Percentiles rank a stretch among this genome's conserved stretches.
phyloP scores from a whole-genome alignment of 2,797 vertebrate species.

The Muscicapa striata region DNA sequence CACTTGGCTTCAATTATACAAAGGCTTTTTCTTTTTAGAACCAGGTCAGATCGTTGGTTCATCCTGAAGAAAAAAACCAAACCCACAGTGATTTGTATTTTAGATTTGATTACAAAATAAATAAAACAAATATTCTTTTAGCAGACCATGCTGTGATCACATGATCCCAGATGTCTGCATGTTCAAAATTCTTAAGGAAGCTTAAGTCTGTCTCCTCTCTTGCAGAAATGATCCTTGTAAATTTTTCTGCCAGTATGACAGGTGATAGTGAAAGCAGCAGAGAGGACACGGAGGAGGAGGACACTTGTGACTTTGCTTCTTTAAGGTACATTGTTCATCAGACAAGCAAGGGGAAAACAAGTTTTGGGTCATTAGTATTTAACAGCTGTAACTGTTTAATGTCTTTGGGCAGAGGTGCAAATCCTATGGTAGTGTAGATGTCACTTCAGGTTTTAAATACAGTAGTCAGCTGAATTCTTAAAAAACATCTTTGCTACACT shows the following conservation, averaged over 20 bases:
- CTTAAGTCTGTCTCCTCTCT: not conserved
- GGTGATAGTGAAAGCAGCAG: constrained; percentile 22
- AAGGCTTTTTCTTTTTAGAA: constrained; percentile 15
- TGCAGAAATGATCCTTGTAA: not conserved
- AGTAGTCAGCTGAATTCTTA: constrained; percentile 51
- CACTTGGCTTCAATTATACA: not conserved
- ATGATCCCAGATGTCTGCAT: not conserved
- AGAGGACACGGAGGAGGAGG: not conserved
- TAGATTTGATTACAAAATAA: constrained; percentile 43
- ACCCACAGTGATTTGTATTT: not conserved
- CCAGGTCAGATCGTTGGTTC: not conserved
- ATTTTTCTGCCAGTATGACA: constrained; percentile 14
- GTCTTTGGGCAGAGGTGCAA: constrained; percentile 57
- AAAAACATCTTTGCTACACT: constrained; percentile 68
- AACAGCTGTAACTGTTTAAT: constrained; percentile 13
- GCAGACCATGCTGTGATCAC: not conserved
- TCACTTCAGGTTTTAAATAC: constrained; percentile 22
- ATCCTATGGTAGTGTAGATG: constrained; percentile 25
- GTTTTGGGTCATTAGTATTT: not conserved
- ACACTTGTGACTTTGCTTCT: constrained; percentile 33
- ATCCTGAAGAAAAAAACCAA: not conserved
- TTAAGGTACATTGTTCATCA: constrained; percentile 22
- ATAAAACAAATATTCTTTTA: constrained; percentile 1
- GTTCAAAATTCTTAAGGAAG: constrained; percentile 8
- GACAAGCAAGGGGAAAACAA: constrained; percentile 9